Base-by-base conservation (phyloP, 1,140 invertebrate species). In the Diabrotica virgifera region DNA sequence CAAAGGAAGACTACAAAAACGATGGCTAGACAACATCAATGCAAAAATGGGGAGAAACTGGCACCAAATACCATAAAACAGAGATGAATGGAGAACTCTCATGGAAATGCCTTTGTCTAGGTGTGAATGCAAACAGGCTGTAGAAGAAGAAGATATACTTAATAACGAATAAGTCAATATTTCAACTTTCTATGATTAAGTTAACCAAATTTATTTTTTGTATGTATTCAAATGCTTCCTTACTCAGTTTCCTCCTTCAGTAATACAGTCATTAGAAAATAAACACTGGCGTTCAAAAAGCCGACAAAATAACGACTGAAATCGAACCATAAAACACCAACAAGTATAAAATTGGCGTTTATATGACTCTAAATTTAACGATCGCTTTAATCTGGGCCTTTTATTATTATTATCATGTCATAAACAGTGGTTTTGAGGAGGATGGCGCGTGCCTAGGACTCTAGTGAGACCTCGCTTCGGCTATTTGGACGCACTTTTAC, bases 401-500 rank as follows among this genome's bases (percentile, higher is more conserved):
- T 77, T 77, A 77, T 77, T 73, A 73, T 73, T 70, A 72, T 72
- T 65, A 68, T 73, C 67, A 72, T 74, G 67, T 70, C 72, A 69
- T 76, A 72, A 74, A 74, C 65, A 73, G 62, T 71, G 68, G 70
- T 68, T 46, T 68, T 70, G 70, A 75, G 71, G 70, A 76, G 69
- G 67, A 72, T 62, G 73, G 71, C 76, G 70, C 76, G 74, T 75
- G 73, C 74, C 76, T 75, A 75, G 74, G 70, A 24, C 24, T 24
- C n/a, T 24, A 24, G 24, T 24, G 24, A 65, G 70, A 68, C 70
- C 62, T 72, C 73, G 72, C 60, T 62, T 74, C 64, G 71, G 66
- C 71, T 68, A 71, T 74, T 74, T 66, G 72, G 73, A 77, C 76
- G 74, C 76, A 76, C 73, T 74, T 75, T 75, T 77, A 77, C 72